These are phyloP conservation scores for Labeo rohita DNA, from an alignment of 2,113 vertebrate genomes.

Conservation along the genomic window DNA sequence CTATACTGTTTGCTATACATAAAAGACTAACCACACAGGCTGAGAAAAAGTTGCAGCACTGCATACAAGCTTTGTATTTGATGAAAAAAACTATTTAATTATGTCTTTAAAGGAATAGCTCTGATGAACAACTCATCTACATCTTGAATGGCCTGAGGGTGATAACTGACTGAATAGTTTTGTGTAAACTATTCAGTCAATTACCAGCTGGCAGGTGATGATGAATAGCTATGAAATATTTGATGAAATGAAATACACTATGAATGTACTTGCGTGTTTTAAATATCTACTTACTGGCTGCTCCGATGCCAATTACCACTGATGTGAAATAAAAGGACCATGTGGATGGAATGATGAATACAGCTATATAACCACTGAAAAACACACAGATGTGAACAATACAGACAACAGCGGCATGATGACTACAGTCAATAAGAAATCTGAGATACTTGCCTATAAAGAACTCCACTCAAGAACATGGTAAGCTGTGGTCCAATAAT, in stretches of 20 bases:
- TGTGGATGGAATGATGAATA: constrained; percentile 88
- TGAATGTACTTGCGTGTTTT: neutral
- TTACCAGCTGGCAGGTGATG: neutral
- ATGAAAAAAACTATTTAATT: neutral
- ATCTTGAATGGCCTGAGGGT: no score
- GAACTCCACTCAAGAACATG: constrained; percentile 92
- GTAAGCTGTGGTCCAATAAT: constrained; percentile 84
- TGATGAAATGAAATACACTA: neutral
- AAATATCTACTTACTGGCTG: constrained; percentile 85
- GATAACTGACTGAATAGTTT: no score
- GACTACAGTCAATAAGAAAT: neutral
- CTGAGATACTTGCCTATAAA: constrained; percentile 86
- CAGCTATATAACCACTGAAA: constrained; percentile 85
- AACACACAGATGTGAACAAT: constrained; percentile 55
- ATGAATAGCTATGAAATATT: neutral
- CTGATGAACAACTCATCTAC: no score
- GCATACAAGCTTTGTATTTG: no score
- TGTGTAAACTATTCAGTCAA: no score
- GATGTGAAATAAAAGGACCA: constrained; percentile 97
- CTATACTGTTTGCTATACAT: neutral
- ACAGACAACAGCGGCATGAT: neutral
- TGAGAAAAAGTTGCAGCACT: neutral
- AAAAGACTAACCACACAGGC: neutral
- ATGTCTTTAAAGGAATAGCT: neutral
- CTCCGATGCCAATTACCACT: constrained; percentile 90